Percentiles rank a stretch among this genome's conserved stretches.
phyloP scores from a whole-genome alignment of 2,797 vertebrate genomes.

The Anguilla anguilla region DNA sequence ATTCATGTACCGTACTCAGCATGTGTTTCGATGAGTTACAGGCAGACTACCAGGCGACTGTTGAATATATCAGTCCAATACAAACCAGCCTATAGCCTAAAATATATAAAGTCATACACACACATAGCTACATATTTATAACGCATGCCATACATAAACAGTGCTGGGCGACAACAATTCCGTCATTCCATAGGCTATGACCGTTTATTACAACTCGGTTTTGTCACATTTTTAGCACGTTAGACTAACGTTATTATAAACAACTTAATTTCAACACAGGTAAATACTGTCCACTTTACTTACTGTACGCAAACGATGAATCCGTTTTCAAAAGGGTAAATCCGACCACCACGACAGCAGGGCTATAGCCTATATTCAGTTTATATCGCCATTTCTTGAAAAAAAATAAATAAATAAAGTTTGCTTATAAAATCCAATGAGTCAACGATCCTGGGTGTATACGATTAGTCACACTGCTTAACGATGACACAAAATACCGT shows the following conservation, averaged over 20 bases:
- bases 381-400: constrained; percentile 39
- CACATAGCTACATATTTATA: neutral
- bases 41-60: neutral
- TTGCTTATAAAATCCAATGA: constrained; percentile 50
- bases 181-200: neutral
- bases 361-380: constrained; percentile 22
- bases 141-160: neutral
- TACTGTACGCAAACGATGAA: constrained; percentile 4
- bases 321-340: constrained; percentile 30
- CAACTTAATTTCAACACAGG: neutral
- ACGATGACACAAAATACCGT: constrained; percentile 42
- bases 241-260: neutral
- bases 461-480: constrained; percentile 48
- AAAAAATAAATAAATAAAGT: constrained; percentile 35
- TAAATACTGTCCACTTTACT: neutral
- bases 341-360: constrained; percentile 26
- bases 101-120: too few relatives aligned
- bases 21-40: constrained; percentile 5
- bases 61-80: neutral
- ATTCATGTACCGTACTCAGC: neutral
- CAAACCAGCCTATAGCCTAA: too few relatives aligned
- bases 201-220: neutral
- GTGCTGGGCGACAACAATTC: neutral
- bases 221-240: neutral
- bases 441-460: constrained; percentile 43